phyloP scores from a whole-genome alignment of 2,888 invertebrate genomes.

The Eupithecia insigniata region DNA sequence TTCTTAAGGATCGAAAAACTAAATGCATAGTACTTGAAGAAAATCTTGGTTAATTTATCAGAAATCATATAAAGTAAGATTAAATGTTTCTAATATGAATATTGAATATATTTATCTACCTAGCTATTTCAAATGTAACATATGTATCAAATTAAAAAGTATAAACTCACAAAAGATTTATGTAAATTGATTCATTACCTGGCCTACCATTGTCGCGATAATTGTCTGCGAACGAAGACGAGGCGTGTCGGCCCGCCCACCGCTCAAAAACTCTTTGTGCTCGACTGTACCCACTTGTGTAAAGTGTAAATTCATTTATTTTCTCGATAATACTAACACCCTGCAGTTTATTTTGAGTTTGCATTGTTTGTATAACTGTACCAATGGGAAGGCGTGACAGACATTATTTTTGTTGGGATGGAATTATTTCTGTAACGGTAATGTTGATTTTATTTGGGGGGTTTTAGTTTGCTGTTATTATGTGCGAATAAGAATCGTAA shows the following conservation, averaged over 20 bases:
- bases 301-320: constrained; percentile 62
- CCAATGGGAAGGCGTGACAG: constrained; percentile 49
- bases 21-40: no score
- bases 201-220: constrained; percentile 67
- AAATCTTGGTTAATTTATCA: neutral
- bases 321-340: constrained; percentile 58
- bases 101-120: neutral
- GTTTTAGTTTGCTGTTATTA: neutral
- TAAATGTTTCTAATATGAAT: neutral
- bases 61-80: neutral
- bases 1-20: no score
- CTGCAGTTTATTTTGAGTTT: constrained; percentile 73
- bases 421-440: constrained; percentile 25
- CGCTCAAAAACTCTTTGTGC: constrained; percentile 66
- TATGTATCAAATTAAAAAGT: constrained; percentile 25
- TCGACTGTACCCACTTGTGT: constrained; percentile 61
- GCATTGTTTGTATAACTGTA: constrained; percentile 75
- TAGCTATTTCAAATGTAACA: neutral
- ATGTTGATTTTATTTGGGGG: constrained; percentile 4
- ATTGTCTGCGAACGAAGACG: constrained; percentile 65
- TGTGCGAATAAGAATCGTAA: no score
- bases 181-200: constrained; percentile 74
- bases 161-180: constrained; percentile 49
- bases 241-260: constrained; percentile 77
- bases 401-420: constrained; percentile 40